Conservation (phyloP, 1,140 invertebrate species). For the Drosophila varians region DNA sequence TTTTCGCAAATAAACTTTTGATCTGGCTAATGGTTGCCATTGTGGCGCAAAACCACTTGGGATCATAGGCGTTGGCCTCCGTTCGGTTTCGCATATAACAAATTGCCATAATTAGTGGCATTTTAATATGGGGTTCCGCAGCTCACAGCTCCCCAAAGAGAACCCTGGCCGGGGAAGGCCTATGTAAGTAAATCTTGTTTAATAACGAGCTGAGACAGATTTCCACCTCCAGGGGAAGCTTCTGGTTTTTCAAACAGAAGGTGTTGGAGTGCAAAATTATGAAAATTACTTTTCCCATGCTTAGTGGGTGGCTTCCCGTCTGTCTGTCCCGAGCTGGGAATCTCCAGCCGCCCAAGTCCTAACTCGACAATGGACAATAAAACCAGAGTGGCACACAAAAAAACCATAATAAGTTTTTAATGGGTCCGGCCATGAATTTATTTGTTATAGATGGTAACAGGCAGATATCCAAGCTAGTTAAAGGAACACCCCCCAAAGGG, state of each 20-base stretch:
- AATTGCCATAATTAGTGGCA: constrained; percentile 71
- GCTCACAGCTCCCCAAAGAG: constrained; percentile 7
- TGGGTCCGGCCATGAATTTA: constrained; percentile 58
- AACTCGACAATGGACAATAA: constrained; percentile 66
- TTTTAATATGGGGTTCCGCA: constrained; percentile 47
- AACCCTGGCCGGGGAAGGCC: background rate
- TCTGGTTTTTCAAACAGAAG: constrained; percentile 15
- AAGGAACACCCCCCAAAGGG: constrained; percentile 6
- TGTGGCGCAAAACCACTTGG: constrained; percentile 24
- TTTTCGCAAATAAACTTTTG: constrained; percentile 43
- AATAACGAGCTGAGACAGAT: constrained; percentile 17
- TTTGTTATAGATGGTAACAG: constrained; percentile 54
- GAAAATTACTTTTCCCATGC: constrained; percentile 61
- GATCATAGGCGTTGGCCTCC: constrained; percentile 43
- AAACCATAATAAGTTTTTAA: constrained; percentile 59
- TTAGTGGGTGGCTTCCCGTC: constrained; percentile 59
- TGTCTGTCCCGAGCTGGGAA: constrained; percentile 39
- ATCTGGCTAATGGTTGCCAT: constrained; percentile 56
- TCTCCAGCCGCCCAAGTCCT: constrained; percentile 4
- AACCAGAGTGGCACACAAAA: constrained; percentile 53
- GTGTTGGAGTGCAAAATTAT: constrained; percentile 72
- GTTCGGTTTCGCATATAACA: constrained; percentile 57
- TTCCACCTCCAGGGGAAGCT: constrained; percentile 15
- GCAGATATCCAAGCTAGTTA: constrained; percentile 42
- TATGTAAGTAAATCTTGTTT: constrained; percentile 47